A percentile compares a stretch with the other conserved stretches of the same genome.
These are phyloP conservation scores for Aldabrachelys gigantea DNA, from an alignment of 2,113 vertebrate genomes.

Conservation along the genomic window DNA sequence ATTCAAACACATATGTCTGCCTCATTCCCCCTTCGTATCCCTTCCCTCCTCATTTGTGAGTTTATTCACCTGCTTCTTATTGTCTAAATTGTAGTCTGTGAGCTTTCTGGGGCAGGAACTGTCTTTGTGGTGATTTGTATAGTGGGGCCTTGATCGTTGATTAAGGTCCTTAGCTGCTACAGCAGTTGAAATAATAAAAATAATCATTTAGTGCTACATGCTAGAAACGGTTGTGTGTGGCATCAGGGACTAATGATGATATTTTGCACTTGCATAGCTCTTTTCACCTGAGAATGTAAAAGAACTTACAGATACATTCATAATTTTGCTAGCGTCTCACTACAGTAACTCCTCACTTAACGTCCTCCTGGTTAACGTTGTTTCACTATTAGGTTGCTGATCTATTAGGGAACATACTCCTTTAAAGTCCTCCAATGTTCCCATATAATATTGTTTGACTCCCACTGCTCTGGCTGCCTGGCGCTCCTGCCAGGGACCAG, in stretches of 20 bases:
- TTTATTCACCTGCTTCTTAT: not conserved
- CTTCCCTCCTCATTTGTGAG: not conserved
- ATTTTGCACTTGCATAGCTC: not conserved
- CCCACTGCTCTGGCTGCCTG: too few relatives aligned
- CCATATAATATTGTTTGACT: too few relatives aligned
- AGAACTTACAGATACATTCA: not conserved
- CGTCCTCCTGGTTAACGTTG: too few relatives aligned
- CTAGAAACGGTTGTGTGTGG: not conserved
- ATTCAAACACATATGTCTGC: not conserved
- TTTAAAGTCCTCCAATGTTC: too few relatives aligned
- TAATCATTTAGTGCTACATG: not conserved
- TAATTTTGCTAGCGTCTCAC: not conserved
- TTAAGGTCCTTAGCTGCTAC: not conserved
- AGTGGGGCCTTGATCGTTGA: not conserved
- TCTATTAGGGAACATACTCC: too few relatives aligned
- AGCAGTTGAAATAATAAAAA: not conserved
- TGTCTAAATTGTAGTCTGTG: not conserved
- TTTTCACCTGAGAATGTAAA: not conserved
- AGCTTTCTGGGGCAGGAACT: not conserved
- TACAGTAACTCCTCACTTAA: not conserved
- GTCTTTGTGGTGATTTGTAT: not conserved
- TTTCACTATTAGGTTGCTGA: too few relatives aligned
- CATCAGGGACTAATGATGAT: not conserved
- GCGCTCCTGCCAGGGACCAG: too few relatives aligned
- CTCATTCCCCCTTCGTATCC: not conserved